Base-by-base conservation (phyloP, 2,888 invertebrate genomes). In the Salticus scenicus region DNA sequence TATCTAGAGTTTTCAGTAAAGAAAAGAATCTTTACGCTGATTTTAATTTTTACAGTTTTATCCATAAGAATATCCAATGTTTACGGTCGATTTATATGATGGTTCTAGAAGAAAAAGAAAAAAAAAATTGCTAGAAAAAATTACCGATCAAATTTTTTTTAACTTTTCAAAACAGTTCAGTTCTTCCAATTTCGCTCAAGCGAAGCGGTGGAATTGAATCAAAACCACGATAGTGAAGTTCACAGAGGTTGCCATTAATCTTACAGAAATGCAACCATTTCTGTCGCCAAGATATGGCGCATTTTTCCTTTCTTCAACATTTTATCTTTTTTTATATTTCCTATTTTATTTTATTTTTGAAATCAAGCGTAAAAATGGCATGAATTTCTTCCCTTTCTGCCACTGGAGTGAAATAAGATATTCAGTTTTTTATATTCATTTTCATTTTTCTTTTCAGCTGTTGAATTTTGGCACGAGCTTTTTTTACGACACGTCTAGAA, bases 201-300 rank as follows among this genome's bases (percentile, higher is more conserved):
- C 37, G 41, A 78, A 72, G 42, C 64, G 64, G 27, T 17, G 31
- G 31, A 64, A 63, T 78, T 64, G 64, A 78, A 78, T 67, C 63
- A 81, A 74, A 81, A 81, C 66, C 72, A 31, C 67, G 74, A 81
- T 81, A 74, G 74, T 51, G 20, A 41, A 73, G 67, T 63, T 77
- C 57, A 57, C 57, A 57, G 57, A 57, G 57, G 57, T 77, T 73
- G 67, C 74, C 74, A 81, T 81, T 81, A 47, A 81, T 81, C 81
- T 74, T 81, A 27, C 28, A n/a, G 37, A 30, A 31, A 37, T 37
- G 80, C 81, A 28, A 57, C 80, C 73, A 73, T 80, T 79, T 77
- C 51, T 67, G 74, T 81, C 81, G 69, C 51, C 67, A 69, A 77
- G 69, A 12, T 37, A 70, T 57, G 57, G 57, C 57, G 57, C 57